Base-by-base conservation (phyloP, 2,113 vertebrate genomes). In the Notiomystis cincta region DNA sequence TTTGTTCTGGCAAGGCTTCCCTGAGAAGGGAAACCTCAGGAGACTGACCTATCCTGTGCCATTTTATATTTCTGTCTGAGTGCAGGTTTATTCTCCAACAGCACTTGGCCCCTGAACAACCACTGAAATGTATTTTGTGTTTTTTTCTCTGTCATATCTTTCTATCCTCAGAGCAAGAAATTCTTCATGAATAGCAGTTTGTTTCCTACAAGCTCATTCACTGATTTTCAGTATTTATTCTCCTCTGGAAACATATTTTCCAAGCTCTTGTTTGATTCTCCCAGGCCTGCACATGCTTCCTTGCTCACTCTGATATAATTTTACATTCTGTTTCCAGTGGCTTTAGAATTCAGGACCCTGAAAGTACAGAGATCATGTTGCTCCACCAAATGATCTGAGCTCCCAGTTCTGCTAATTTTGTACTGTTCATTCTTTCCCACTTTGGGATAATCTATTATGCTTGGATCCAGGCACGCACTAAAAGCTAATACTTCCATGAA, bases 381-480 rank as follows among this genome's bases (percentile, higher is more conserved):
- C 97, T 96, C 92, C 87, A 95, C 76, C 93, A 97, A 97, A 97
- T 86, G 89, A 97, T 96, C 94, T 97, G 94, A 97, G 95, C 97
- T 97, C 95, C 95, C 95, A 96, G 97, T 97, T 98, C 97, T 97
- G 97, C 97, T 98, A 98, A 98, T 98, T 98, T 98, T 97, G 91
- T 95, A 47, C 96, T 95, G 92, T 94, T 98, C 97, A 97, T 98
- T 98, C 97, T 98, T 98, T 98, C 97, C 98, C 97, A 98, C 97
- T 98, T 98, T 96, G 95, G 96, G 94, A 97, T 98, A 98, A 98
- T 98, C 97, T 98, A 96, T 98, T 97, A 96, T 97, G 94, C 95
- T 96, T 97, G 95, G 97, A 97, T 97, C 94, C 96, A 97, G 97
- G 96, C 98, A 98, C 95, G 94, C 94, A 98, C 96, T 96, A 98